Conservation (phyloP, 64 coral and sea anemone species). For the Montipora capricornis region DNA sequence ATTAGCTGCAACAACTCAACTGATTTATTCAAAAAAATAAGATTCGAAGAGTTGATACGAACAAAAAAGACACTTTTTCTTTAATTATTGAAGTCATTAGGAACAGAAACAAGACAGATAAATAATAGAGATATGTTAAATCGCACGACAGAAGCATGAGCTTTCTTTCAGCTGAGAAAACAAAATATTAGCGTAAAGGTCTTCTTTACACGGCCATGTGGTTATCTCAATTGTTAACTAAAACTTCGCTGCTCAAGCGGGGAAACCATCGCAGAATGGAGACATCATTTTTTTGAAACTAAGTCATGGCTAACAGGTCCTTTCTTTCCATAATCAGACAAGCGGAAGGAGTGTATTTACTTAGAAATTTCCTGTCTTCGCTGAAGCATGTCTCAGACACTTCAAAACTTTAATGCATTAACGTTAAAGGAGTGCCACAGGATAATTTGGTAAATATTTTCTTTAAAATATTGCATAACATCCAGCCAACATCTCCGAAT, state of each 20-base stretch:
- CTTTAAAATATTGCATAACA: background rate
- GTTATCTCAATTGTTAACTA: background rate
- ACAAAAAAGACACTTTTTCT: background rate
- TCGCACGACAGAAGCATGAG: background rate
- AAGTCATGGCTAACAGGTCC: background rate
- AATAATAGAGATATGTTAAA: background rate
- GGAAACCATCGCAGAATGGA: background rate
- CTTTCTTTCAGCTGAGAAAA: background rate
- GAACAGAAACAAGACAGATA: background rate
- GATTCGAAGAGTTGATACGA: too few relatives aligned
- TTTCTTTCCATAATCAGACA: background rate
- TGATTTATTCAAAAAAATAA: too few relatives aligned
- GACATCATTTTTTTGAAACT: background rate
- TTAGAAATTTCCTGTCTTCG: constrained; percentile 17
- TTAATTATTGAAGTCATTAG: background rate
- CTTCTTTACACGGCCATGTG: background rate
- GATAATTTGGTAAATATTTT: background rate
- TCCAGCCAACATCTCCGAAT: too few relatives aligned
- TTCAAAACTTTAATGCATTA: background rate
- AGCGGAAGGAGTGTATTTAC: background rate
- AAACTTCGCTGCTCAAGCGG: background rate
- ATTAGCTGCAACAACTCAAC: too few relatives aligned
- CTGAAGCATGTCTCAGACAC: background rate
- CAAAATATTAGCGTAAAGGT: background rate
- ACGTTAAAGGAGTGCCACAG: background rate